Percentiles rank a stretch among this genome's conserved stretches.
phyloP scores from a whole-genome alignment of 1,140 invertebrate genomes.

The Paraescarpia echinospica region DNA sequence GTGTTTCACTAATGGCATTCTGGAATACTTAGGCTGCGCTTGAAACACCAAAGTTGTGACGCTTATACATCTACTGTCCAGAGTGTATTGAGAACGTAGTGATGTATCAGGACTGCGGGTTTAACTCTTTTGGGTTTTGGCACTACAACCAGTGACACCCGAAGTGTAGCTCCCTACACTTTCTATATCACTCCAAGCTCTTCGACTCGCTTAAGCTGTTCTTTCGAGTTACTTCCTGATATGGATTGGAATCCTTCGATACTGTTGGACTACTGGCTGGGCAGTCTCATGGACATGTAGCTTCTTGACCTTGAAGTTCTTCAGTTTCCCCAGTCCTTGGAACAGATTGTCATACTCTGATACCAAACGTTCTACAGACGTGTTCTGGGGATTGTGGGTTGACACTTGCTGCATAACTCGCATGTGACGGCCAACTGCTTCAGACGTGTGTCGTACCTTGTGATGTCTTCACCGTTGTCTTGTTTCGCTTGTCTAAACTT shows the following conservation, averaged over 20 bases:
- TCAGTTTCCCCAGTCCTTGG: too few relatives aligned
- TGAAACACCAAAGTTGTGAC: slow-evolving; percentile 9
- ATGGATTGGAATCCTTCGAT: slow-evolving; percentile 1
- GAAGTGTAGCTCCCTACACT: neutral
- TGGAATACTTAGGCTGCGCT: slow-evolving; percentile 23
- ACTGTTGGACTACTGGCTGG: neutral
- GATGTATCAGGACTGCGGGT: neutral
- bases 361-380: too few relatives aligned
- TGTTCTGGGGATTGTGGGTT: too few relatives aligned
- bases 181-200: neutral
- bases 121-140: neutral
- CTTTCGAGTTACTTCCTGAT: neutral
- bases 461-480: too few relatives aligned
- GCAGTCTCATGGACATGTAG: neutral
- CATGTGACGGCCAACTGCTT: too few relatives aligned
- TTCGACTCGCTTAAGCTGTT: neutral
- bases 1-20: neutral
- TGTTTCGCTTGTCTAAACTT: too few relatives aligned
- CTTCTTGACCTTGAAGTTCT: slow-evolving; percentile 11
- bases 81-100: too few relatives aligned
- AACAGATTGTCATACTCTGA: too few relatives aligned
- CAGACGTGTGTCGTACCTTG: too few relatives aligned
- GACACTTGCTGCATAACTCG: too few relatives aligned
- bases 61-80: neutral
- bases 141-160: slow-evolving; percentile 11